Conservation (phyloP, 2,888 invertebrate species). For the Dioctria rufipes region DNA sequence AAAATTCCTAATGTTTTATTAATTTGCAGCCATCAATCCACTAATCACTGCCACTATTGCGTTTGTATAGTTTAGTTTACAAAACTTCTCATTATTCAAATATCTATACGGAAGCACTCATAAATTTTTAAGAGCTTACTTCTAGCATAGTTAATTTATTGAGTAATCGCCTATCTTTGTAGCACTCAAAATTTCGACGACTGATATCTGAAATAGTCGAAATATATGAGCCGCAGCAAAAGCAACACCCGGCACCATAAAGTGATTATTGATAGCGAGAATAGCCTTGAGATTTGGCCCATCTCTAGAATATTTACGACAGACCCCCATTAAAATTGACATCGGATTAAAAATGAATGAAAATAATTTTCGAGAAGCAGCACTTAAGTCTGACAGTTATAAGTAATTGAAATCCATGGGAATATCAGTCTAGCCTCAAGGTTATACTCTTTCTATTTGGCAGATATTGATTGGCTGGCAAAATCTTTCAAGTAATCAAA, state of each 20-base stretch:
- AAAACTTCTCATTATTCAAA: no score
- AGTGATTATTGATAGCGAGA: constrained; percentile 30
- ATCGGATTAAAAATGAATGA: constrained; percentile 46
- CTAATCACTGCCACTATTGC: no score
- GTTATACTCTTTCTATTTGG: background rate
- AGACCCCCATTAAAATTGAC: constrained; percentile 42
- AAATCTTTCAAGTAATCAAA: background rate
- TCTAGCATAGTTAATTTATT: constrained; percentile 15
- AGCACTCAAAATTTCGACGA: constrained; percentile 17
- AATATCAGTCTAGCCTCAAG: background rate
- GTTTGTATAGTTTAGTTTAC: no score
- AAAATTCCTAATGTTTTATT: no score
- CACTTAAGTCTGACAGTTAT: constrained; percentile 27
- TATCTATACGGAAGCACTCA: constrained; percentile 12
- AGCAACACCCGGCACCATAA: background rate
- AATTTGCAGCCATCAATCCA: no score
- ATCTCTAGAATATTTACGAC: constrained; percentile 31
- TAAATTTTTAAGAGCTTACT: constrained; percentile 16
- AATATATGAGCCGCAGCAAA: background rate
- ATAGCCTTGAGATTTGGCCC: constrained; percentile 29
- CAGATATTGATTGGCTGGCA: constrained; percentile 10
- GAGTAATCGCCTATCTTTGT: constrained; percentile 28
- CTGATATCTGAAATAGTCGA: constrained; percentile 1
- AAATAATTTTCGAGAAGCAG: constrained; percentile 9
- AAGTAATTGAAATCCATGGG: constrained; percentile 1